These are phyloP conservation scores for Drosophila longiperda DNA, from an alignment of 2,888 invertebrate genomes.

Conservation along the genomic window DNA sequence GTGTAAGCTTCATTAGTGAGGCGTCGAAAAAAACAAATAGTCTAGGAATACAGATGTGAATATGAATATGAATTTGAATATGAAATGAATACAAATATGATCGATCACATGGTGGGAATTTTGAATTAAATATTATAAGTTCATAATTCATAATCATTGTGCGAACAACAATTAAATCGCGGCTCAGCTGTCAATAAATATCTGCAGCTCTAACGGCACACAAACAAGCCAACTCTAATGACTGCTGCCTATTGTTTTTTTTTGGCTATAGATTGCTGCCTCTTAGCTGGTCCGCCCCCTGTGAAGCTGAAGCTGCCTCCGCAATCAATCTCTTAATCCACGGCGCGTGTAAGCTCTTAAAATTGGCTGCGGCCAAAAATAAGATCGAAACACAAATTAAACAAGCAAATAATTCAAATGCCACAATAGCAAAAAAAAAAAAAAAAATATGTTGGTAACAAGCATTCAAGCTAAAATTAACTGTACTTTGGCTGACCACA, in stretches of 20 bases:
- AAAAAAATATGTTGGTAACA: slow-evolving; percentile 5
- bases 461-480: slow-evolving; percentile 9
- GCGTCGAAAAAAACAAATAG: slow-evolving; percentile 34
- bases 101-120: slow-evolving; percentile 43
- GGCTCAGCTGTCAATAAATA: slow-evolving; percentile 55
- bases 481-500: slow-evolving; percentile 7
- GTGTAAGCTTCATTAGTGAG: slow-evolving; percentile 57
- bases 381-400: slow-evolving; percentile 40
- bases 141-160: slow-evolving; percentile 46
- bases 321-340: slow-evolving; percentile 63
- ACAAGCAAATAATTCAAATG: slow-evolving; percentile 7
- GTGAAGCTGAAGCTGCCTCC: slow-evolving; percentile 21
- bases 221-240: slow-evolving; percentile 49
- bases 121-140: slow-evolving; percentile 45
- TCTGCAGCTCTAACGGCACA: slow-evolving; percentile 62
- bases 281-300: slow-evolving; percentile 39
- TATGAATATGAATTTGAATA: neutral
- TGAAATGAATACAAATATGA: slow-evolving; percentile 16
- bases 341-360: slow-evolving; percentile 75
- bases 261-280: neutral
- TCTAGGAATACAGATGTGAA: slow-evolving; percentile 3
- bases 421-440: slow-evolving; percentile 21
- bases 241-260: slow-evolving; percentile 28
- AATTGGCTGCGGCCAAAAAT: slow-evolving; percentile 37
- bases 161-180: slow-evolving; percentile 45